These are phyloP conservation scores for Brachypterus glaber DNA, from an alignment of 2,888 invertebrate species.

Conservation along the genomic window DNA sequence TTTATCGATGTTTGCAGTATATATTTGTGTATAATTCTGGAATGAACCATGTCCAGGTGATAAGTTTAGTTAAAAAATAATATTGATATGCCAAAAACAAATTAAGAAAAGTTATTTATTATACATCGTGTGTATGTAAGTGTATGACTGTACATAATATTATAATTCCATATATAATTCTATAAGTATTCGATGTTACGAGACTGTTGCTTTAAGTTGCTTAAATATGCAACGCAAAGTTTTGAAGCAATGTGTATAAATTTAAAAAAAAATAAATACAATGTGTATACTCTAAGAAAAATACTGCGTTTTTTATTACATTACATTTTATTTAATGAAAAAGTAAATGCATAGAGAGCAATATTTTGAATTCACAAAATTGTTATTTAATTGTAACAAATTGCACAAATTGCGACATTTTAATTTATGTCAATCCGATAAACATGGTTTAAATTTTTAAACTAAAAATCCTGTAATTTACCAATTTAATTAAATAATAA, in stretches of 20 bases:
- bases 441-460: no score
- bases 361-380: no score
- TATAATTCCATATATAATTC: constrained; percentile 17
- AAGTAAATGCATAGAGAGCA: no score
- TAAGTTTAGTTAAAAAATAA: constrained; percentile 10
- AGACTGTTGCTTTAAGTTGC: constrained; percentile 41
- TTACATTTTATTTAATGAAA: no score
- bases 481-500: no score
- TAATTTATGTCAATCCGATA: no score
- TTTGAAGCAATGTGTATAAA: constrained; percentile 39
- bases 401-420: no score
- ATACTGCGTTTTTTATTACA: constrained; percentile 27
- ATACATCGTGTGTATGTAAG: constrained; percentile 25
- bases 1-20: no score
- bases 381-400: no score
- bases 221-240: constrained; percentile 20
- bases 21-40: constrained; percentile 5
- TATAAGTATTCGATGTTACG: constrained; percentile 40
- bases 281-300: constrained; percentile 31
- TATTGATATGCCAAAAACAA: constrained; percentile 19
- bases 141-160: constrained; percentile 30
- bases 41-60: constrained; percentile 14
- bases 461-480: no score
- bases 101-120: constrained; percentile 17
- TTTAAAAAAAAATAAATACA: constrained; percentile 30